Evolutionary conservation across 2,113 vertebrate genomes (phyloP).

Genomic region (Meleagris gallopavo): DNA sequence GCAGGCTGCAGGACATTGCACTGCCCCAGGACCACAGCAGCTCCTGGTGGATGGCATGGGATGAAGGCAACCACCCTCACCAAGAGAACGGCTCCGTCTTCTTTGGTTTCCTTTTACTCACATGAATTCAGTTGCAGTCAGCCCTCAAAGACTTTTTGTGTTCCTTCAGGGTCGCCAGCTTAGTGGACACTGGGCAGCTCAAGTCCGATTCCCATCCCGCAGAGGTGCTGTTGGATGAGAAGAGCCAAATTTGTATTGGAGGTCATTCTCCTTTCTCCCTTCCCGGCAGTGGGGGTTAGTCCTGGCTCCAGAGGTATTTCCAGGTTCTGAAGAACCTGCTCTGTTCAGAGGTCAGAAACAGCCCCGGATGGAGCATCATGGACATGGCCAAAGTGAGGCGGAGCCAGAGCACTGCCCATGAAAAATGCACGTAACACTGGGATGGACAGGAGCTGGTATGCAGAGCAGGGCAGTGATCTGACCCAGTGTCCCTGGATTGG

Average conservation of each 20-base stretch:
- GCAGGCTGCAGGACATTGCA: background rate
- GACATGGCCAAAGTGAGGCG: background rate
- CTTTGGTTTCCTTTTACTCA: background rate
- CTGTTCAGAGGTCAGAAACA: rapidly evolving
- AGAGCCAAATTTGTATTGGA: background rate
- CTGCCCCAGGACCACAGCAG: rapidly evolving
- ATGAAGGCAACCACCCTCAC: background rate
- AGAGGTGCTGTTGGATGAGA: background rate
- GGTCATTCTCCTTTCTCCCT: background rate
- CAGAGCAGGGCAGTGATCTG: background rate
- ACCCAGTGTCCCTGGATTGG: background rate
- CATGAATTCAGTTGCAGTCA: too few relatives aligned
- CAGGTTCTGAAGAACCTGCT: background rate
- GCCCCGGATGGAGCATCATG: background rate
- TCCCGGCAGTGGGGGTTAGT: background rate
- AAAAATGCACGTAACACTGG: rapidly evolving
- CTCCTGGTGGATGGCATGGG: background rate
- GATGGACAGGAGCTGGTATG: background rate
- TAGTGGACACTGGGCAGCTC: background rate
- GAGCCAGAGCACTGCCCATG: background rate
- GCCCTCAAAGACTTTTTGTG: background rate
- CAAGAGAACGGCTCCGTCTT: background rate
- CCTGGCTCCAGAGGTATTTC: background rate
- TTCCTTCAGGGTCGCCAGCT: background rate
- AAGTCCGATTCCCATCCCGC: background rate